Evolutionary conservation across 2,113 vertebrate species (phyloP).

Genomic region (Scalopus aquaticus): DNA sequence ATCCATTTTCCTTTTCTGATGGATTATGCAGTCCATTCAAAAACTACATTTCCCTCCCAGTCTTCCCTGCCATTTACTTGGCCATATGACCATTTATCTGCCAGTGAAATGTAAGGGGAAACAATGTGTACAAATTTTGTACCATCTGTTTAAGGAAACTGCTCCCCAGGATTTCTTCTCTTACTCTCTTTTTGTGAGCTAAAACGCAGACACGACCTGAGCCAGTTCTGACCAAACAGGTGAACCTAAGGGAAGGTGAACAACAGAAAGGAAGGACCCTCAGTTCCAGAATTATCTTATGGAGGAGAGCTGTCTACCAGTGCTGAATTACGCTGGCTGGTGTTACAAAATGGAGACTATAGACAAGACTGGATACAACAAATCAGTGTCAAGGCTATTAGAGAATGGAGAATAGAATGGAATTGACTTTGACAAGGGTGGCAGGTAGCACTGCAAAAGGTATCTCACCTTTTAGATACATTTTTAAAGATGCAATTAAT

Average conservation of each 20-base stretch:
- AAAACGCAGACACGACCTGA: not conserved
- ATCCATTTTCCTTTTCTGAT: not conserved
- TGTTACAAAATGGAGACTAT: not conserved
- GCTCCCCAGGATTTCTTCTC: not conserved
- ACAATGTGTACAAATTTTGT: not conserved
- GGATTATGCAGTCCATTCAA: not conserved
- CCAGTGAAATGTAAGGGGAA: not conserved
- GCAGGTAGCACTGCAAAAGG: not conserved
- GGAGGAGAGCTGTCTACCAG: not conserved
- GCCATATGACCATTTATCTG: not conserved
- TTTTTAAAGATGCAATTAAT: not conserved
- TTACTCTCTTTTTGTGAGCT: not conserved
- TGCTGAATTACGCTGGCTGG: not conserved
- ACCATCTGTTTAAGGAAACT: slow-evolving; percentile 16
- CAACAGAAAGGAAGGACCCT: not conserved
- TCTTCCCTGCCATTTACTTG: not conserved
- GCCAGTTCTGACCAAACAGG: not conserved
- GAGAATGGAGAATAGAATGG: not conserved
- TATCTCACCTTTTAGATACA: not conserved
- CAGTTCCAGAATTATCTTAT: not conserved
- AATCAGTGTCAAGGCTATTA: not conserved
- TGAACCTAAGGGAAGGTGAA: not conserved
- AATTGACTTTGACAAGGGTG: not conserved
- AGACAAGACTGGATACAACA: not conserved
- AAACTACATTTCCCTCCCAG: not conserved